These are phyloP conservation scores for Tympanuchus pallidicinctus DNA, from an alignment of 2,113 vertebrate species.

Conservation along the genomic window DNA sequence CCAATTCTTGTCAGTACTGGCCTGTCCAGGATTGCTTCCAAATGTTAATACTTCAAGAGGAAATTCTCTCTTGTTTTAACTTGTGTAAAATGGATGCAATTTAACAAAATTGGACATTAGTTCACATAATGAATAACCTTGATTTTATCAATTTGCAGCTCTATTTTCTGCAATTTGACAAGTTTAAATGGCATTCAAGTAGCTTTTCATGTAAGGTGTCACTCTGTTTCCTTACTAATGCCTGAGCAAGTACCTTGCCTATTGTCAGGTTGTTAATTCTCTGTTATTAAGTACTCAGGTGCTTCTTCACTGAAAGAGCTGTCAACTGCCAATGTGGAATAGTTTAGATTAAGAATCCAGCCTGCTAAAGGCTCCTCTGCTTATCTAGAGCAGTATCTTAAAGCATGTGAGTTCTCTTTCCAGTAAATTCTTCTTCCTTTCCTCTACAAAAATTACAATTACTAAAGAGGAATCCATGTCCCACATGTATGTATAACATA, in stretches of 20 bases:
- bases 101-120: conserved; percentile 71
- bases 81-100: conserved; percentile 68
- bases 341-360: conserved; percentile 3
- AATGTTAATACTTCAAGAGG: conserved; percentile 27
- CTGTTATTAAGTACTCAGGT: conserved; percentile 71
- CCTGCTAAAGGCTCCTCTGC: conserved; percentile 28
- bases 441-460: background rate
- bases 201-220: conserved; percentile 72
- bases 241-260: conserved; percentile 67
- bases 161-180: conserved; percentile 76
- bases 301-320: conserved; percentile 57
- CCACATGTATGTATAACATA: background rate
- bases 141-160: conserved; percentile 71
- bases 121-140: conserved; percentile 68
- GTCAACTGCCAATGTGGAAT: conserved; percentile 62
- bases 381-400: background rate
- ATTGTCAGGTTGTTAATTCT: conserved; percentile 74
- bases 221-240: conserved; percentile 77
- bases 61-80: conserved; percentile 64
- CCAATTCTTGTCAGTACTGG: background rate
- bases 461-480: background rate
- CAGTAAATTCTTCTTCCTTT: background rate
- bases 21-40: background rate
- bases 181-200: conserved; percentile 70
- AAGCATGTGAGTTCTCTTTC: background rate